phyloP scores from a whole-genome alignment of 2,888 invertebrate species.

The Alsophila aescularia region DNA sequence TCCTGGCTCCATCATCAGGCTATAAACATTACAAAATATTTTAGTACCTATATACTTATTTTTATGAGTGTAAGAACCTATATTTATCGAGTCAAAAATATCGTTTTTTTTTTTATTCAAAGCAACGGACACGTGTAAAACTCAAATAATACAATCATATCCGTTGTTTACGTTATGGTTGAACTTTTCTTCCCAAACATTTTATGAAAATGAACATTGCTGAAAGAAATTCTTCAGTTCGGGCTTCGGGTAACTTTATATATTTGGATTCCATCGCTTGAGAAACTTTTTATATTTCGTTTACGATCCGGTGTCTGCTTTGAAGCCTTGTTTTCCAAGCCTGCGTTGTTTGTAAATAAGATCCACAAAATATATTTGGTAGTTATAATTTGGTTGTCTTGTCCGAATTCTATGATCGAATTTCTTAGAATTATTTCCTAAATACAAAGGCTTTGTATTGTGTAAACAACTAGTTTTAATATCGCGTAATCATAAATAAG shows the following conservation, averaged over 20 bases:
- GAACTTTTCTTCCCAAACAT: constrained; percentile 3
- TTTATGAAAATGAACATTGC: constrained; percentile 8
- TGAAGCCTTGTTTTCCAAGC: constrained; percentile 17
- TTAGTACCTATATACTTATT: too few species aligned
- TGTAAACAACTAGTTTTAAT: not conserved
- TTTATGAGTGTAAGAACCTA: too few species aligned
- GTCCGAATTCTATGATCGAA: constrained; percentile 3
- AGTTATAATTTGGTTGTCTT: constrained; percentile 1
- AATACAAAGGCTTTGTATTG: not conserved
- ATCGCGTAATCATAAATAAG: too few species aligned
- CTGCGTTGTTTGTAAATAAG: constrained; percentile 6
- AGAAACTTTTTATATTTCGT: constrained; percentile 22
- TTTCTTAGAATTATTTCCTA: not conserved
- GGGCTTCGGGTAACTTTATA: constrained; percentile 18
- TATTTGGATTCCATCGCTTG: constrained; percentile 14
- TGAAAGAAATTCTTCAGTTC: constrained; percentile 15
- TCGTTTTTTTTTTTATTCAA: too few species aligned
- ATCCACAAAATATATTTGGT: constrained; percentile 11
- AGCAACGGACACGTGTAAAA: not conserved
- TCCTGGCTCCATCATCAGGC: too few species aligned
- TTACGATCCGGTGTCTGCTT: constrained; percentile 22
- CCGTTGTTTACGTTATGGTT: not conserved
- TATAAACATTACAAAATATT: too few species aligned
- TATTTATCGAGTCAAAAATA: too few species aligned
- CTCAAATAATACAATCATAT: not conserved